These are phyloP conservation scores for Drosophila niveifrons DNA, from an alignment of 2,888 invertebrate genomes.

Conservation along the genomic window DNA sequence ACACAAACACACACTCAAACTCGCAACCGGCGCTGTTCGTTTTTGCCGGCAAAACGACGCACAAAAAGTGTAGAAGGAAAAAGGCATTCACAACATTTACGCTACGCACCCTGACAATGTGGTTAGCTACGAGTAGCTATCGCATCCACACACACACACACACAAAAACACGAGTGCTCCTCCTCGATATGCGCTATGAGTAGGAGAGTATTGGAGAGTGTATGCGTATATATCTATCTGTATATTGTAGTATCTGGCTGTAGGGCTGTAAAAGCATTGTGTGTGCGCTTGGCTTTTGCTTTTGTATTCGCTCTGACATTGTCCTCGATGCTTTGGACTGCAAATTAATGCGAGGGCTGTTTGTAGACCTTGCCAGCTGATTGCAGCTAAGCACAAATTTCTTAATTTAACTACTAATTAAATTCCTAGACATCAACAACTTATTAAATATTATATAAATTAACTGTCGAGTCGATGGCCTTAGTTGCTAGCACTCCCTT, in stretches of 20 bases:
- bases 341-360: constrained; percentile 28
- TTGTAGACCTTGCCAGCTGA: neutral
- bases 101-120: constrained; percentile 64
- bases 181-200: constrained; percentile 21
- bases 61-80: constrained; percentile 9
- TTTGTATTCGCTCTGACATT: constrained; percentile 22
- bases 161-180: constrained; percentile 17
- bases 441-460: too few relatives aligned
- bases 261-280: constrained; percentile 22
- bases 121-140: constrained; percentile 25
- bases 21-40: constrained; percentile 36
- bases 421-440: too few relatives aligned
- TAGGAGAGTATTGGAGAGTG: constrained; percentile 1
- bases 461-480: too few relatives aligned
- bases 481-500: too few relatives aligned
- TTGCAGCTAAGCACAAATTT: too few relatives aligned
- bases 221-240: neutral
- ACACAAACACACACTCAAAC: neutral
- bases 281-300: constrained; percentile 24
- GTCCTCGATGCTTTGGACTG: constrained; percentile 12
- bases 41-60: constrained; percentile 60
- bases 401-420: too few relatives aligned
- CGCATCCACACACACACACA: constrained; percentile 11
- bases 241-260: constrained; percentile 3
- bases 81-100: constrained; percentile 55